A percentile compares a stretch with the other conserved stretches of the same genome.
Conservation (phyloP, 2,797 vertebrate genomes). For the Gallirallus australis region DNA sequence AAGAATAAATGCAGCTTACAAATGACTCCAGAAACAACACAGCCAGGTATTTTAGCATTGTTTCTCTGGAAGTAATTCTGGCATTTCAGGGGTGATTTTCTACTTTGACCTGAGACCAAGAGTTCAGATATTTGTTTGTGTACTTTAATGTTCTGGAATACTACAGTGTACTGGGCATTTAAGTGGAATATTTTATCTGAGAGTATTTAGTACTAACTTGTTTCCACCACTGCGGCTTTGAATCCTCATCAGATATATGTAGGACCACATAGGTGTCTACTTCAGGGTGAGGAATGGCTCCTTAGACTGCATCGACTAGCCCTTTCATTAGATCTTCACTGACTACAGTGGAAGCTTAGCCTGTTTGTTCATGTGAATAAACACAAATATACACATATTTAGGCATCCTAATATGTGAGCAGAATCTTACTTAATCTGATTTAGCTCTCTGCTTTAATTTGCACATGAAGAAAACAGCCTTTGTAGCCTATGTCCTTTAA, state of each 20-base stretch:
- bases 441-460: neutral
- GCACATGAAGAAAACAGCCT: neutral
- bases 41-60: neutral
- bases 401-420: neutral
- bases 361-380: neutral
- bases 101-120: neutral
- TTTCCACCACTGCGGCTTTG: neutral
- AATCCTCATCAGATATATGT: neutral
- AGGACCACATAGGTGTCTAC: neutral
- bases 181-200: neutral
- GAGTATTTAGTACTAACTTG: neutral
- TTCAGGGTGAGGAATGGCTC: neutral
- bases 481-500: neutral
- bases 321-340: neutral
- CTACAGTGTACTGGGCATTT: neutral
- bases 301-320: neutral
- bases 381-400: neutral
- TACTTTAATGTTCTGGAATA: neutral
- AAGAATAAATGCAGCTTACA: neutral
- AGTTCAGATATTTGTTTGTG: neutral
- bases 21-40: neutral
- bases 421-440: neutral
- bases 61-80: neutral
- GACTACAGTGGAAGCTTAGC: neutral
- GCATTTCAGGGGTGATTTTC: neutral